These are phyloP conservation scores for Spilosoma lubricipeda DNA, from an alignment of 2,888 invertebrate genomes.

Conservation along the genomic window DNA sequence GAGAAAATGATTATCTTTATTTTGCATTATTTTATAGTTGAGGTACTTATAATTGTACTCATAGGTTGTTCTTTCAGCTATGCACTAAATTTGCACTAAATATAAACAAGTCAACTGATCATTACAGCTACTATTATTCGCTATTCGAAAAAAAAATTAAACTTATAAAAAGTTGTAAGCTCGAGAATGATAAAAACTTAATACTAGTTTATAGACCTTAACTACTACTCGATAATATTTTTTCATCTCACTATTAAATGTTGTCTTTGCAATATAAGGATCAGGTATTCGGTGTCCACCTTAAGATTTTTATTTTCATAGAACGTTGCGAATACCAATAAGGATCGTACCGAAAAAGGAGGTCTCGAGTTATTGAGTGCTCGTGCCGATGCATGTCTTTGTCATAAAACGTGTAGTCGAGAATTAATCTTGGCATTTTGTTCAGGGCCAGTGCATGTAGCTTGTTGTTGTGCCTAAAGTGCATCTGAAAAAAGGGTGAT, in stretches of 20 bases:
- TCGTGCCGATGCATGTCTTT: slow-evolving; percentile 67
- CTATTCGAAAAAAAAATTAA: slow-evolving; percentile 54
- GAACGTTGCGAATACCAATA: slow-evolving; percentile 71
- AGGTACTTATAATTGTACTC: background rate
- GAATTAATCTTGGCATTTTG: slow-evolving; percentile 79
- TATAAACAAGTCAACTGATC: slow-evolving; percentile 36
- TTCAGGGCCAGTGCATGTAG: slow-evolving; percentile 62
- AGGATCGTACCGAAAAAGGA: slow-evolving; percentile 79
- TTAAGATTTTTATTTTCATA: slow-evolving; percentile 79
- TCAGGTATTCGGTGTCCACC: slow-evolving; percentile 73
- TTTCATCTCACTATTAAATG: slow-evolving; percentile 75
- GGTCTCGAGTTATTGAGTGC: slow-evolving; percentile 64
- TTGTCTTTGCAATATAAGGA: slow-evolving; percentile 79
- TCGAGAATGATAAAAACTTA: slow-evolving; percentile 59
- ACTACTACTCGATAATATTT: slow-evolving; percentile 62
- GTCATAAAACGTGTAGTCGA: slow-evolving; percentile 72
- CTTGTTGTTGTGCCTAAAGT: slow-evolving; percentile 12
- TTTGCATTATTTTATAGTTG: slow-evolving; percentile 23
- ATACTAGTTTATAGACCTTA: slow-evolving; percentile 70
- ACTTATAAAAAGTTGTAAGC: slow-evolving; percentile 56
- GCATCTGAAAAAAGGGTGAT: slow-evolving; percentile 61
- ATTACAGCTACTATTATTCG: slow-evolving; percentile 42
- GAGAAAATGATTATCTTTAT: slow-evolving; percentile 53
- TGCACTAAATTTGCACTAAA: background rate
- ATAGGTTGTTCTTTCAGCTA: background rate